phyloP scores from a whole-genome alignment of 2,888 invertebrate species.

The Magallana nippona region DNA sequence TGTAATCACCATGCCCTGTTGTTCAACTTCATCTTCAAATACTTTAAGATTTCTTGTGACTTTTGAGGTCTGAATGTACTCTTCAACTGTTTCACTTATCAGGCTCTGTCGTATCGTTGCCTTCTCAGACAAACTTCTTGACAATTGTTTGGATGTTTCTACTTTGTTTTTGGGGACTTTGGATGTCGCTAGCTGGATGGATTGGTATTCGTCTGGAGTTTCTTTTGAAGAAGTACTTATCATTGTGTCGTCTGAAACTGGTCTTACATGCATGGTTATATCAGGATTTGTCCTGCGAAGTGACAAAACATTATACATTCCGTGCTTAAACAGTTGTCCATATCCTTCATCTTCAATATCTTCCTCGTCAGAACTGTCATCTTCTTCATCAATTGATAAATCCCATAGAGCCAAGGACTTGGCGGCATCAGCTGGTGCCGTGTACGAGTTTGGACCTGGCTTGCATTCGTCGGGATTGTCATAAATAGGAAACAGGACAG shows the following conservation, averaged over 20 bases:
- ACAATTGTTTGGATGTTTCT: neutral
- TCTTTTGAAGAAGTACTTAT: neutral
- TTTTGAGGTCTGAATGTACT: neutral
- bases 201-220: neutral
- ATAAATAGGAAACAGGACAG: neutral
- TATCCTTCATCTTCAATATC: neutral
- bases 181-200: neutral
- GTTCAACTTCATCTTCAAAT: neutral
- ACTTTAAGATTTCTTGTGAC: neutral
- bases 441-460: neutral
- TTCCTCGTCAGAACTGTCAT: neutral
- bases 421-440: neutral
- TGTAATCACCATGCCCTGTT: neutral
- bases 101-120: neutral
- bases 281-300: neutral
- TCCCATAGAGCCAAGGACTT: too few relatives aligned
- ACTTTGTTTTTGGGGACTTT: neutral
- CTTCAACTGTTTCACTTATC: neutral
- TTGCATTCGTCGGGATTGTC: neutral
- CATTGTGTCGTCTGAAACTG: neutral
- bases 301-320: neutral
- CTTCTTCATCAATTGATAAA: neutral
- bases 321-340: neutral
- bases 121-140: neutral
- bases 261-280: neutral